Percentiles rank a stretch among this genome's conserved stretches.
phyloP scores from a whole-genome alignment of 2,113 vertebrate species.

The Lonchura striata region DNA sequence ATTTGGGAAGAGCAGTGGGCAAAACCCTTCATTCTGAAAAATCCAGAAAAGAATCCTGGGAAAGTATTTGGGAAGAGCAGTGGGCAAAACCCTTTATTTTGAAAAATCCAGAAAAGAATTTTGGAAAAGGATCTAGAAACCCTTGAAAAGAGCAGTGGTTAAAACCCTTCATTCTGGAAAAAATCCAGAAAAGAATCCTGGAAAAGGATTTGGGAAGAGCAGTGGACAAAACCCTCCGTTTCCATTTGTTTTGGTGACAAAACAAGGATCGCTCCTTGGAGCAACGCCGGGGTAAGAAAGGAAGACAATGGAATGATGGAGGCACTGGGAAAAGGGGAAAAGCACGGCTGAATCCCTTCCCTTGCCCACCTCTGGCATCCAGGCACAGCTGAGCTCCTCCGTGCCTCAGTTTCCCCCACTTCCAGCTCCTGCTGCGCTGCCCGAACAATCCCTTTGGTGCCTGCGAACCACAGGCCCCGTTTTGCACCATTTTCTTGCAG shows the following conservation, averaged over 20 bases:
- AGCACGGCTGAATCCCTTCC: neutral
- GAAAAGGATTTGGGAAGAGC: too few species aligned
- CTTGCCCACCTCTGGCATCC: fast-evolving
- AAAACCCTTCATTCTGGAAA: too few species aligned
- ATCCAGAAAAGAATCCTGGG: too few species aligned
- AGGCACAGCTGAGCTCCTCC: neutral
- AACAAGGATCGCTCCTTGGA: neutral
- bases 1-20: neutral
- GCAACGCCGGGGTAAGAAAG: neutral
- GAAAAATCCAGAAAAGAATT: too few species aligned
- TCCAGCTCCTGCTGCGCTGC: fast-evolving
- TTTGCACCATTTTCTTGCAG: fast-evolving
- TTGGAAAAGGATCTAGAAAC: too few species aligned
- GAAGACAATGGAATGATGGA: too few species aligned
- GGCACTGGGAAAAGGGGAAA: neutral
- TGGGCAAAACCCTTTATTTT: too few species aligned
- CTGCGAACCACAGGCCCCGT: fast-evolving
- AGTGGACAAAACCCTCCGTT: too few species aligned
- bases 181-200: too few species aligned
- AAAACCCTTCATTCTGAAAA: too few species aligned
- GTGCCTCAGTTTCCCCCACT: neutral
- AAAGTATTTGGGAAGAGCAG: too few species aligned
- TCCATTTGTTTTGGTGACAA: neutral
- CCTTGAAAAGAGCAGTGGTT: neutral
- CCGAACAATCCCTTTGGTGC: fast-evolving